A percentile compares a stretch with the other conserved stretches of the same genome.
phyloP scores from a whole-genome alignment of 2,888 invertebrate genomes.

The Crossocerus cetratus region DNA sequence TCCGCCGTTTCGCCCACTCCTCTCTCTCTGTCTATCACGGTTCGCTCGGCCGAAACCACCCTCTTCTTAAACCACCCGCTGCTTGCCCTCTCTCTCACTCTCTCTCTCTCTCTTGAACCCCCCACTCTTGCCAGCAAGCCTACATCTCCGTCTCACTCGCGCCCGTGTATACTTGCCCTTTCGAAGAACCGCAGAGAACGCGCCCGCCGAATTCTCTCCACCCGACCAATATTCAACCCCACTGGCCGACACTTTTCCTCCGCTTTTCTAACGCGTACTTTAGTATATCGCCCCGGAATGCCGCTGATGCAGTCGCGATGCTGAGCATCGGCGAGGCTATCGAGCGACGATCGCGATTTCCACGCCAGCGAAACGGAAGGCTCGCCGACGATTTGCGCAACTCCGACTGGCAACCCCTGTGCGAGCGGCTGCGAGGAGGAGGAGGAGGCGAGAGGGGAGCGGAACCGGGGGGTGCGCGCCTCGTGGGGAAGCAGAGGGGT shows the following conservation, averaged over 20 bases:
- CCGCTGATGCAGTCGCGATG: too few species aligned
- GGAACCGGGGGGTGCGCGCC: constrained; percentile 7
- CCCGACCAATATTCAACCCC: not conserved
- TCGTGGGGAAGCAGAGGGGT: constrained; percentile 50
- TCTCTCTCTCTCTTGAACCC: not conserved
- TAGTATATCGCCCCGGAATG: too few species aligned
- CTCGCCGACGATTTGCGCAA: constrained; percentile 55
- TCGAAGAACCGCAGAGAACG: not conserved
- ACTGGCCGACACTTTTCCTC: too few species aligned
- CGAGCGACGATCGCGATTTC: too few species aligned
- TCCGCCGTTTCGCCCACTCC: too few species aligned
- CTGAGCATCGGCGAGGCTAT: too few species aligned
- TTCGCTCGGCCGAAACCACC: constrained; percentile 5
- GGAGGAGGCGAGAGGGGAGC: constrained; percentile 17
- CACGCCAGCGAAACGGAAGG: constrained; percentile 18
- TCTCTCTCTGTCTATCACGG: not conserved
- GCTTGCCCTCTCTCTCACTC: not conserved
- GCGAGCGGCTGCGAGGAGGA: constrained; percentile 13
- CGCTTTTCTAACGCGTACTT: too few species aligned
- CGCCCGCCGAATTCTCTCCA: not conserved
- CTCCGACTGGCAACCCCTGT: constrained; percentile 29
- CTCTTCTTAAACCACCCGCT: constrained; percentile 7
- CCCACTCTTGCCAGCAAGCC: not conserved
- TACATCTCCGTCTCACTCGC: not conserved
- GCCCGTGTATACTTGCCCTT: not conserved